Percentiles rank a stretch among this genome's conserved stretches.
phyloP scores from a whole-genome alignment of 2,113 vertebrate species.

The Tretioscincus oriximinensis region DNA sequence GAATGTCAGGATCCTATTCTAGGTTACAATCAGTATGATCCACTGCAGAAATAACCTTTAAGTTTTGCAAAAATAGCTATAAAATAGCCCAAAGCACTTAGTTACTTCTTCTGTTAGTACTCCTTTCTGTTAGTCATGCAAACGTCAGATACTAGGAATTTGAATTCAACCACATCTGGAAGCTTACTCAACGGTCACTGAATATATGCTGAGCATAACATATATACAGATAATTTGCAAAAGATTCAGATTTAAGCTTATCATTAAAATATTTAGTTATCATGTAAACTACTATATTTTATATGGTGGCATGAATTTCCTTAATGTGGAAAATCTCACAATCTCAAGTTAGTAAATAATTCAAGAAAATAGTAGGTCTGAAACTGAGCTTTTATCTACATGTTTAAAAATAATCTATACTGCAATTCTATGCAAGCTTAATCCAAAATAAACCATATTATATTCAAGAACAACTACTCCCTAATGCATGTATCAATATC shows the following conservation, averaged over 20 bases:
- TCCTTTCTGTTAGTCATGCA: no score
- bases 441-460: background rate
- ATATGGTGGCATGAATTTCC: background rate
- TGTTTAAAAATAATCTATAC: background rate
- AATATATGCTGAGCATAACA: no score
- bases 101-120: background rate
- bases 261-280: no score
- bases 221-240: no score
- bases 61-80: background rate
- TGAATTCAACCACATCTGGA: no score
- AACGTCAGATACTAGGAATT: no score
- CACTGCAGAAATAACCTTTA: no score
- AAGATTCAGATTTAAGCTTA: no score
- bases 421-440: background rate
- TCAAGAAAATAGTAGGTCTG: background rate
- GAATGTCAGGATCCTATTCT: no score
- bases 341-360: background rate
- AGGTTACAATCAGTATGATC: no score
- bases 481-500: background rate
- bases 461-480: background rate
- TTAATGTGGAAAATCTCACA: background rate
- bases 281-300: background rate
- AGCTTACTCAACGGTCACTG: no score
- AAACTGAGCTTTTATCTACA: no score
- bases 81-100: background rate